Evolutionary conservation across 2,113 vertebrate species (phyloP).

Genomic region (Lutjanus erythropterus): DNA sequence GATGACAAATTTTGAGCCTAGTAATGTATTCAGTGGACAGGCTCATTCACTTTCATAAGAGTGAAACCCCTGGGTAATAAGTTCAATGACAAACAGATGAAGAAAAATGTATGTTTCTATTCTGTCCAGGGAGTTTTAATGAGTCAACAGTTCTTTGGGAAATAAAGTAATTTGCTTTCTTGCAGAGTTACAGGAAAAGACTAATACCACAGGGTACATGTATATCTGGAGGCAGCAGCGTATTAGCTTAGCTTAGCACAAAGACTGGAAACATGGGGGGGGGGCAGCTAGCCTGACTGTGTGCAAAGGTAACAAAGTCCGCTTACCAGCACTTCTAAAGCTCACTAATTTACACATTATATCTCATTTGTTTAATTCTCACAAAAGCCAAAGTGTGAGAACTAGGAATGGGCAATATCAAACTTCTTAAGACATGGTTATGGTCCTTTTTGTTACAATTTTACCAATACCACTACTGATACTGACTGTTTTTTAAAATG

Average conservation of each 20-base stretch:
- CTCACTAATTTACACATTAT: neutral
- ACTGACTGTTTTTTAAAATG: too few species aligned
- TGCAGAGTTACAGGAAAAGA: neutral
- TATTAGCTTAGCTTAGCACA: conserved; percentile 23
- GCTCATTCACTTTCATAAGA: conserved; percentile 49
- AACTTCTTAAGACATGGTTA: too few species aligned
- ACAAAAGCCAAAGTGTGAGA: neutral
- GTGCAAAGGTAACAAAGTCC: neutral
- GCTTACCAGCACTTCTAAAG: neutral
- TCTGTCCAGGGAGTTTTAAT: neutral
- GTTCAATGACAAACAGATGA: neutral
- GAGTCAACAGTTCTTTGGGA: conserved; percentile 2
- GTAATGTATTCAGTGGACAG: conserved; percentile 39
- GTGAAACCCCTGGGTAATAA: neutral
- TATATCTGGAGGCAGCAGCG: neutral
- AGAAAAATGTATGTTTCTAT: neutral
- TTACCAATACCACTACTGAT: too few species aligned
- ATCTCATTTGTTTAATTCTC: neutral
- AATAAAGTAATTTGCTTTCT: neutral
- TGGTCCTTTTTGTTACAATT: too few species aligned
- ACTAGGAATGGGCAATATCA: too few species aligned
- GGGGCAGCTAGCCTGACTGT: neutral
- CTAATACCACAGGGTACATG: neutral
- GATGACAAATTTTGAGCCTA: conserved; percentile 45
- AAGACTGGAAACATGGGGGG: neutral